Base-by-base conservation (phyloP, 2,113 vertebrate genomes). In the Strix uralensis region DNA sequence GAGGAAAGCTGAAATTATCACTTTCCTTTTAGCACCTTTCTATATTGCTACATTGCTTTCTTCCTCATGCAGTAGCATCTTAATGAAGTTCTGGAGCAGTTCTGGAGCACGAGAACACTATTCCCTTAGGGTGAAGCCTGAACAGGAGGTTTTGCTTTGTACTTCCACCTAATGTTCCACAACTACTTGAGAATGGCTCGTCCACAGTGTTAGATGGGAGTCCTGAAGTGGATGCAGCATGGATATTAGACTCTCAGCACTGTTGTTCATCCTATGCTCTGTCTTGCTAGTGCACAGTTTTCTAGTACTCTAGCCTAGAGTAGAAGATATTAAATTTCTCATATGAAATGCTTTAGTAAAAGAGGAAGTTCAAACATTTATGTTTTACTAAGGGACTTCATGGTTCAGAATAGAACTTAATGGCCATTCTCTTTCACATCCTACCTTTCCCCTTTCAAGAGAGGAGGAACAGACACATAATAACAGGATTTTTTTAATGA, bases 401-500 rank as follows among this genome's bases (percentile, higher is more conserved):
- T 1, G 2, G 7, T 34, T 66, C 11, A 36, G 27, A 40, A 38
- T 47, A 34, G 5, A 40, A 72, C 1, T 36, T 12, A 57, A 34
- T 2, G 2, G 8, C 26, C 73, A 17, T 15, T 63, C 3, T 20
- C 27, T 49, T 80, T 59, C 17, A 9, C 62, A 21, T 15, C 14
- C 29, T 73, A 55, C 13, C 22, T 20, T 59, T 74, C 13, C 7
- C 5, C 14, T 71, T 90, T 21, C 14, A 69, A 52, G 2, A 71
- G 3, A 71, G 4, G 6, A 61, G 6, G 15, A 42, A 79, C 65
- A 81, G 21, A 62, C 30, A 59, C 3, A 5, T 65, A 97, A 52
- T 23, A 88, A 71, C 2, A 47, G 19, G 11, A 0, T 15, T 55
- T 78, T 47, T 96, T 97, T 94, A 96, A 90, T 97, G 13, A 46